Conservation (phyloP, 2,113 vertebrate genomes). For the Scortum barcoo region DNA sequence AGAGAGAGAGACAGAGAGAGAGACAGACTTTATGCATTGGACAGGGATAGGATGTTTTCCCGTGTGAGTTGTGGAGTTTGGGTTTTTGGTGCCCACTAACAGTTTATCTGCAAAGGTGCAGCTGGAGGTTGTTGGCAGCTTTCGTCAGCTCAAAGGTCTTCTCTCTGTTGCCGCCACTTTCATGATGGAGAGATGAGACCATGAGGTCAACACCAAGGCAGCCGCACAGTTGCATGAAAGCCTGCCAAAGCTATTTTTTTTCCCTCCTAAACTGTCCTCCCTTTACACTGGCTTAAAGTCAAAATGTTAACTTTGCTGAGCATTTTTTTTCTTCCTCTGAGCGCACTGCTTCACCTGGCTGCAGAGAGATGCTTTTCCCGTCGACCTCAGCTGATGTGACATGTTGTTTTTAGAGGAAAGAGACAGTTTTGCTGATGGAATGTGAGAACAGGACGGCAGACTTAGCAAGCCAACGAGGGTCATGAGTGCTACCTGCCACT, state of each 20-base stretch:
- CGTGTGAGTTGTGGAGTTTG: conserved; percentile 38
- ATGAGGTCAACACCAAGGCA: conserved; percentile 38
- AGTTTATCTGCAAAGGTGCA: conserved; percentile 82
- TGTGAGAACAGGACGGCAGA: conserved; percentile 49
- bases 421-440: conserved; percentile 46
- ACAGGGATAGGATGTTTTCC: conserved; percentile 15
- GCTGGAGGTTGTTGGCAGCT: conserved; percentile 64
- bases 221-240: conserved; percentile 44
- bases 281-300: conserved; percentile 32
- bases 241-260: background rate
- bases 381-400: conserved; percentile 38
- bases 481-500: conserved; percentile 57
- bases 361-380: conserved; percentile 30
- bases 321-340: background rate
- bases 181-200: conserved; percentile 65
- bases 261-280: background rate
- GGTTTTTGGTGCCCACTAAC: conserved; percentile 28
- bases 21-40: conserved; percentile 16
- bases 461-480: conserved; percentile 38
- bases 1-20: background rate
- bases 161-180: conserved; percentile 52
- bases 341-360: conserved; percentile 26
- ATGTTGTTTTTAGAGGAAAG: conserved; percentile 47
- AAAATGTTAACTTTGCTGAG: conserved; percentile 42
- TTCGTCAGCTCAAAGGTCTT: conserved; percentile 60